phyloP scores from a whole-genome alignment of 2,888 invertebrate genomes.

The Drosophila parthenogenetica region DNA sequence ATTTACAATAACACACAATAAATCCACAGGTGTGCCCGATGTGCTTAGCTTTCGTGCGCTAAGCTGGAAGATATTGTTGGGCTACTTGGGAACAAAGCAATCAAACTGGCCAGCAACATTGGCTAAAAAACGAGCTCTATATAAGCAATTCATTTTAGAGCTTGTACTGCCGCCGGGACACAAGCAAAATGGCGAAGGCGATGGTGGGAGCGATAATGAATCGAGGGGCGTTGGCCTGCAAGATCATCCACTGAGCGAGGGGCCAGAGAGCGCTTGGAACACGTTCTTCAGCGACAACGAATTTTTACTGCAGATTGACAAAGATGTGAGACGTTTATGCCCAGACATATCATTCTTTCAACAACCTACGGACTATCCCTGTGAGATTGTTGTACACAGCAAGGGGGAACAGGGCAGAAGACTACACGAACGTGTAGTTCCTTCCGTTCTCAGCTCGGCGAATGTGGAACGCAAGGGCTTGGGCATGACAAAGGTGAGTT shows the following conservation, averaged over 20 bases:
- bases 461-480: slow-evolving; percentile 95
- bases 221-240: slow-evolving; percentile 70
- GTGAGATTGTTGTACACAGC: slow-evolving; percentile 91
- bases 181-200: slow-evolving; percentile 83
- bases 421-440: slow-evolving; percentile 94
- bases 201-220: slow-evolving; percentile 82
- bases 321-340: slow-evolving; percentile 96
- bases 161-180: slow-evolving; percentile 94
- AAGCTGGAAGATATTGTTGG: slow-evolving; percentile 95
- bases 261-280: slow-evolving; percentile 97
- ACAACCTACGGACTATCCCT: slow-evolving; percentile 95
- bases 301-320: slow-evolving; percentile 98
- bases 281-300: slow-evolving; percentile 99
- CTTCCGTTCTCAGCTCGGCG: slow-evolving; percentile 93
- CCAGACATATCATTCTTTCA: slow-evolving; percentile 99
- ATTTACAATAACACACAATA: not conserved
- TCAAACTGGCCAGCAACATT: slow-evolving; percentile 89
- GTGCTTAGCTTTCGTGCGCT: slow-evolving; percentile 92
- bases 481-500: slow-evolving; percentile 93
- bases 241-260: slow-evolving; percentile 97
- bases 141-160: slow-evolving; percentile 94
- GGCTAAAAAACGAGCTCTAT: slow-evolving; percentile 91
- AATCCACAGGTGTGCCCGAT: slow-evolving; percentile 93
- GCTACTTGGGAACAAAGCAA: slow-evolving; percentile 92
- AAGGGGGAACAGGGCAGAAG: slow-evolving; percentile 90